Evolutionary conservation across 2,797 vertebrate genomes (phyloP), one percentile per base, ranked within the genome.

Genomic region (Enteromius fasciolatus): DNA sequence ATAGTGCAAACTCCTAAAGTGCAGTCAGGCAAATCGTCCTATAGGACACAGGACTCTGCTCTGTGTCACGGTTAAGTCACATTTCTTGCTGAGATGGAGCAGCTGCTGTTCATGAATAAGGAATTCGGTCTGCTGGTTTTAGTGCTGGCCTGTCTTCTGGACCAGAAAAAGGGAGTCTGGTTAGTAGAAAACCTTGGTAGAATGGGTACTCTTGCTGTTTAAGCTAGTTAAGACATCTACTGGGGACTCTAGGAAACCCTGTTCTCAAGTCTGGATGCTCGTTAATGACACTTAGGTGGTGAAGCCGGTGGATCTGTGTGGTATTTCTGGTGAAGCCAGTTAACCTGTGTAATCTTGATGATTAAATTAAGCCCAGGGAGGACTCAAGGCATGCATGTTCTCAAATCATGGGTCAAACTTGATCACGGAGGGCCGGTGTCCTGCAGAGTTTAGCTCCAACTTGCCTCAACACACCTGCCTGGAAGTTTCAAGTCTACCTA

Each of bases 11-110:
- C 44, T 91, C 87, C 90, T 87, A 89, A 86, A 90, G 87, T 85
- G 90, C 88, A 89, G 87, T 86, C 89, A 89, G 88, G 90, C 89
- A 86, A 87, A 91, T 91, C 88, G 87, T 92, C 87, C 87, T 91
- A 83, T 89, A 87, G 89, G 87, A 89, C 83, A 80, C 81, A 80
- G 78, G 82, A 88, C 78, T 81, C 83, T 86, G 76, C 36, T 23
- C n/a, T 8, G 1, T 76, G 77, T 89, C 81, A 77, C 85, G 86
- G 83, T 78, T 82, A 83, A 41, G 1, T 41, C 18, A 20, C 69
- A 81, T 41, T 52, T 64, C 68, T 82, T 44, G 74, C 39, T 81
- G 67, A 20, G 23, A 84, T 48, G 28, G 74, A 31, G 78, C 63
- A 17, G 78, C 67, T 59, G 36, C 28, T 48, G 41, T 33, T 48